Percentiles rank a stretch among this genome's conserved stretches.
These are phyloP conservation scores for Acleris cristana DNA, from an alignment of 2,888 invertebrate species.

Conservation along the genomic window DNA sequence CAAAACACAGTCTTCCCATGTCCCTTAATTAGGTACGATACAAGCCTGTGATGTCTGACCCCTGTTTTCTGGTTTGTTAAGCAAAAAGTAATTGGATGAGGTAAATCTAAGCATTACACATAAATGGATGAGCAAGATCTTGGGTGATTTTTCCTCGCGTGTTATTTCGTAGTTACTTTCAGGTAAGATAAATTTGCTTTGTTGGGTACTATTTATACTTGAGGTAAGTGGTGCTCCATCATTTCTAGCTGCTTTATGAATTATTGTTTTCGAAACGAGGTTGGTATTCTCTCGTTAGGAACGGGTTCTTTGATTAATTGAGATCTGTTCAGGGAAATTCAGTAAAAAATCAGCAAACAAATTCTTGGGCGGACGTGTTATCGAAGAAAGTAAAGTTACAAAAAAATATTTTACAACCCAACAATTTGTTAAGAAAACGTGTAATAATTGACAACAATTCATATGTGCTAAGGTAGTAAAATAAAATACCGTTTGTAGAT, in stretches of 20 bases:
- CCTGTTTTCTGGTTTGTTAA: conserved; percentile 1
- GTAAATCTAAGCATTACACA: conserved; percentile 2
- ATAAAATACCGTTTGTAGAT: too few species aligned
- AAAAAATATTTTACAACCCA: too few species aligned
- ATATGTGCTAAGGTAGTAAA: too few species aligned
- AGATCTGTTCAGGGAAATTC: neutral
- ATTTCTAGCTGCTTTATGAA: neutral
- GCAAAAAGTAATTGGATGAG: conserved; percentile 14
- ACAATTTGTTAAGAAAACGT: too few species aligned
- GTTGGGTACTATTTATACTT: conserved; percentile 6
- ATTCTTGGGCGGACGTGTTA: too few species aligned
- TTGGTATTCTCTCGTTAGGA: neutral
- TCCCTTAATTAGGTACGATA: conserved; percentile 11
- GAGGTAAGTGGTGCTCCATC: conserved; percentile 17
- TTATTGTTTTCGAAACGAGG: neutral
- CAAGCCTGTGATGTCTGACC: conserved; percentile 6
- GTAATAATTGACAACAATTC: too few species aligned
- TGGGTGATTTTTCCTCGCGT: conserved; percentile 14
- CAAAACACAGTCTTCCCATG: conserved; percentile 1
- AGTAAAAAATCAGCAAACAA: too few species aligned
- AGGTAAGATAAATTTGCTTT: conserved; percentile 6
- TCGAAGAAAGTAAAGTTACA: too few species aligned
- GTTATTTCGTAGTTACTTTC: conserved; percentile 6
- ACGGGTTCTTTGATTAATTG: neutral
- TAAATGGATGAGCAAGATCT: conserved; percentile 3